Percentiles rank a stretch among this genome's conserved stretches.
Conservation (phyloP, 2,113 vertebrate genomes). For the Camelus dromedarius region DNA sequence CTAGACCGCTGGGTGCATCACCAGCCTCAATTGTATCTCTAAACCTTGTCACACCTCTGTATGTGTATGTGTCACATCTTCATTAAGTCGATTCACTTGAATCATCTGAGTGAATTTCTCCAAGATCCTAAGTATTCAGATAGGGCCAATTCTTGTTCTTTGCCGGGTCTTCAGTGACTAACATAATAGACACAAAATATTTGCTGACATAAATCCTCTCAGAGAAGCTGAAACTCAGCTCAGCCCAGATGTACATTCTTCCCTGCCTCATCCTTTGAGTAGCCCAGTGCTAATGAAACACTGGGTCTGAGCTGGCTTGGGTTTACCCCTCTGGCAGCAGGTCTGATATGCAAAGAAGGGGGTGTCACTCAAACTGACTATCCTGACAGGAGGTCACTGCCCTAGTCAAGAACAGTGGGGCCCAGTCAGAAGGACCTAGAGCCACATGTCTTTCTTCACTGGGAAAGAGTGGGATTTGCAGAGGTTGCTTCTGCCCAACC, state of each 20-base stretch:
- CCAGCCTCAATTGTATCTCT: neutral
- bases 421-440: neutral
- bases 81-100: neutral
- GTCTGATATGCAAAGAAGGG: neutral
- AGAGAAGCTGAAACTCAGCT: neutral
- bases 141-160: neutral
- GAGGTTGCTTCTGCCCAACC: neutral
- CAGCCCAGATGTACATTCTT: neutral
- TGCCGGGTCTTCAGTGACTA: neutral
- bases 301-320: neutral
- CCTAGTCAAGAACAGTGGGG: neutral
- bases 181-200: neutral
- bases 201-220: neutral
- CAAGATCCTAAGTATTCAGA: neutral
- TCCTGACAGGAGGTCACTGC: neutral
- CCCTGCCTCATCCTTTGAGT: neutral
- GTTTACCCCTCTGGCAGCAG: neutral
- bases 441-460: neutral
- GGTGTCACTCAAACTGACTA: neutral
- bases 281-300: neutral
- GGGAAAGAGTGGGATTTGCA: neutral
- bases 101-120: neutral
- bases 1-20: neutral
- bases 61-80: neutral
- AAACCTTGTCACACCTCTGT: neutral